phyloP scores from a whole-genome alignment of 2,113 vertebrate species.

The Mesembrinibis cayennensis region DNA sequence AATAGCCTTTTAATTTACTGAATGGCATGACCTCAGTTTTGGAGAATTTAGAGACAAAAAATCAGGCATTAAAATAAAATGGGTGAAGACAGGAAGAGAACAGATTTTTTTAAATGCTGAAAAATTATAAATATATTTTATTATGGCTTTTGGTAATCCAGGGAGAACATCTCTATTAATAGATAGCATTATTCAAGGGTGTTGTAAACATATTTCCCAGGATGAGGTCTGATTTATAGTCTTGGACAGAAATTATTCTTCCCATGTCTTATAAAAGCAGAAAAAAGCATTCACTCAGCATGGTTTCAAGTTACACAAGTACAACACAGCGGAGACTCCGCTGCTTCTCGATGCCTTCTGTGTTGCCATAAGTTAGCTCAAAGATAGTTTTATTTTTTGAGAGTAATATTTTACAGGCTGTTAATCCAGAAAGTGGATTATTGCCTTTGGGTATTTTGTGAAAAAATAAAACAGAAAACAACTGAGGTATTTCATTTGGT shows the following conservation, averaged over 20 bases:
- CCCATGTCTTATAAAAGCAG: neutral
- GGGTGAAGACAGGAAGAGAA: neutral
- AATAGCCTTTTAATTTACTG: neutral
- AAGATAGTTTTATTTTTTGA: slow-evolving; percentile 30
- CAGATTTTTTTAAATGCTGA: neutral
- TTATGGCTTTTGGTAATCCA: neutral
- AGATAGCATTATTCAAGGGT: neutral
- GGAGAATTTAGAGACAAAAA: neutral
- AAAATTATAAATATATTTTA: neutral
- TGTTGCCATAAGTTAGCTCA: neutral
- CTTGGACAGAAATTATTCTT: slow-evolving; percentile 10
- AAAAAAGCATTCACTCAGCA: slow-evolving; percentile 7
- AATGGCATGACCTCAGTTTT: neutral
- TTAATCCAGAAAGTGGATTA: slow-evolving; percentile 52
- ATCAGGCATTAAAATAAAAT: neutral
- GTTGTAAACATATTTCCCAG: neutral
- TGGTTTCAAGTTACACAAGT: neutral
- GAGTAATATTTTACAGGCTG: slow-evolving; percentile 24
- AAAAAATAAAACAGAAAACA: slow-evolving; percentile 40
- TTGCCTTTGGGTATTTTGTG: slow-evolving; percentile 28
- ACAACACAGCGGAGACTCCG: neutral
- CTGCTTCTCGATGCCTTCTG: neutral
- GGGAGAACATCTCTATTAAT: neutral
- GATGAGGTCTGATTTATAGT: slow-evolving; percentile 11
- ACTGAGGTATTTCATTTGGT: slow-evolving; percentile 16